Percentiles rank a stretch among this genome's conserved stretches.
Conservation (phyloP, 2,888 invertebrate species). For the Arctia plantaginis region DNA sequence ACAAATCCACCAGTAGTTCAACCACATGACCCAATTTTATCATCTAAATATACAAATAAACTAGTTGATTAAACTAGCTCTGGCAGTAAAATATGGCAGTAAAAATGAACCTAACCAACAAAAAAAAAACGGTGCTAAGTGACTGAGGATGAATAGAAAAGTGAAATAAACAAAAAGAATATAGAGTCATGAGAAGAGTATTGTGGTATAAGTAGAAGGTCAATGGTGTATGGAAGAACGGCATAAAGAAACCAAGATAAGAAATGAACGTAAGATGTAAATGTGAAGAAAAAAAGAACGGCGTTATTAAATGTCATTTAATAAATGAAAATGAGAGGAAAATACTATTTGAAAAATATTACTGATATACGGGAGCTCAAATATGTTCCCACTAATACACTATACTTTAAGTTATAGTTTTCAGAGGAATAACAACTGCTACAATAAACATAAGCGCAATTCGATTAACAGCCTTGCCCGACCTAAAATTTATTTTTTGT, state of each 20-base stretch:
- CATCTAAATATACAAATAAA: slow-evolving; percentile 16
- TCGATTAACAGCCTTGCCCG: too few species aligned
- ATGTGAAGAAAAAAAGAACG: slow-evolving; percentile 25
- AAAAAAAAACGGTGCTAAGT: slow-evolving; percentile 36
- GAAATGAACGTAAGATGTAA: slow-evolving; percentile 27
- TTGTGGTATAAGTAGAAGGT: slow-evolving; percentile 26
- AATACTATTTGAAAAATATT: slow-evolving; percentile 26
- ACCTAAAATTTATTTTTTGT: too few species aligned
- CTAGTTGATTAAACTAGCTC: slow-evolving; percentile 33
- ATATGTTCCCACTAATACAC: too few species aligned
- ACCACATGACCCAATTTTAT: too few species aligned
- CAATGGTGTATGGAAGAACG: slow-evolving; percentile 22
- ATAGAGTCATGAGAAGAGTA: slow-evolving; percentile 26
- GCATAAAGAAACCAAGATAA: slow-evolving; percentile 27
- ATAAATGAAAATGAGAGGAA: slow-evolving; percentile 27
- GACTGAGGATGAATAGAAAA: slow-evolving; percentile 30
- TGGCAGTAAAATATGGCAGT: slow-evolving; percentile 30
- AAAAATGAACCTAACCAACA: slow-evolving; percentile 32
- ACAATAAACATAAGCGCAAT: too few species aligned
- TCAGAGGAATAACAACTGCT: too few species aligned
- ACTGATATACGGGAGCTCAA: too few species aligned
- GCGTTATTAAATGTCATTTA: slow-evolving; percentile 24
- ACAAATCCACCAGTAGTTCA: too few species aligned
- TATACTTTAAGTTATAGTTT: too few species aligned
- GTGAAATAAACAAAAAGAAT: slow-evolving; percentile 32